phyloP scores from a whole-genome alignment of 2,797 vertebrate genomes.

The Semaprochilodus insignis region DNA sequence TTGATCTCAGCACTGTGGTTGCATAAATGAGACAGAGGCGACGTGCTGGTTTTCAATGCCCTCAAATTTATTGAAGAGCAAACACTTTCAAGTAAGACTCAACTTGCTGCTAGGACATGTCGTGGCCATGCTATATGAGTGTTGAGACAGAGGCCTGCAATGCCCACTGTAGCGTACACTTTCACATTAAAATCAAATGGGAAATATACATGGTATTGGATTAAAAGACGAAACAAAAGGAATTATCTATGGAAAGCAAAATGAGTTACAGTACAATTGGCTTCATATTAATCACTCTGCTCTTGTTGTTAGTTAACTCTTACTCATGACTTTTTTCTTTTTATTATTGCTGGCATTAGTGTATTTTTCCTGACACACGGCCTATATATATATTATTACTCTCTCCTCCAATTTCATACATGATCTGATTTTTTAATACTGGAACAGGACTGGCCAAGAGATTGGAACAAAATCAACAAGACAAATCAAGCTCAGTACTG shows the following conservation, averaged over 20 bases:
- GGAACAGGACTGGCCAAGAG: constrained; percentile 37
- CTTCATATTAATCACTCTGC: constrained; percentile 40
- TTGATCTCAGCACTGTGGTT: not conserved
- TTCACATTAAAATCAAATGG: constrained; percentile 77
- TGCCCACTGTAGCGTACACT: constrained; percentile 59
- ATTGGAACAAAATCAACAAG: constrained; percentile 37
- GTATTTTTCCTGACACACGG: not conserved
- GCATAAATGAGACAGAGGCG: not conserved
- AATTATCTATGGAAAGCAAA: constrained; percentile 54
- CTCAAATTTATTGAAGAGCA: constrained; percentile 83
- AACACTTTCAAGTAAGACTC: constrained; percentile 77
- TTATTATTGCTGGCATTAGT: constrained; percentile 51
- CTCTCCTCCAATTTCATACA: constrained; percentile 21
- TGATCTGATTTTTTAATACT: constrained; percentile 28
- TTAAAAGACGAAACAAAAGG: constrained; percentile 65
- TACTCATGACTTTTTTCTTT: constrained; percentile 13
- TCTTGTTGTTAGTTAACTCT: constrained; percentile 49
- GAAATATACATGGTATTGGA: constrained; percentile 68
- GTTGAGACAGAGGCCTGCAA: constrained; percentile 51
- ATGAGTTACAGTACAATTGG: constrained; percentile 23
- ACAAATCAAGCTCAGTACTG: constrained; percentile 22
- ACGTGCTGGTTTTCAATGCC: constrained; percentile 51
- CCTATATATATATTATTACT: constrained; percentile 24
- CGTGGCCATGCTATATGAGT: constrained; percentile 71
- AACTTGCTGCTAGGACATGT: constrained; percentile 73